Evolutionary conservation across 2,888 invertebrate genomes (phyloP).

Genomic region (Rotaria macrura): DNA sequence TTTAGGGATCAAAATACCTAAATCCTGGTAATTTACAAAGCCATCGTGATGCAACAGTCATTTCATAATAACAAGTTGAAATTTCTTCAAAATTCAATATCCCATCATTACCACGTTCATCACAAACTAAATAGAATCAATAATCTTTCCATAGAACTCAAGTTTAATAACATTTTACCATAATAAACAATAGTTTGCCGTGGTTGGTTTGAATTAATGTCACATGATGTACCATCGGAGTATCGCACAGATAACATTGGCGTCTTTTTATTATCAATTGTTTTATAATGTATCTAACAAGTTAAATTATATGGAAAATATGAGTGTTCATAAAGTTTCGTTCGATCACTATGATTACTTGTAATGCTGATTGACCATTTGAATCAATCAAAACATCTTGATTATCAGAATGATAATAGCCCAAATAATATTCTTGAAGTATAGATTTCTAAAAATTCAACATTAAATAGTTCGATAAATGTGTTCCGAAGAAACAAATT

Average conservation of each 20-base stretch:
- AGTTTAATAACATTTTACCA: not conserved
- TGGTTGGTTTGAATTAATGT: constrained; percentile 24
- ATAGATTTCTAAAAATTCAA: not conserved
- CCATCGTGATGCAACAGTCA: constrained; percentile 26
- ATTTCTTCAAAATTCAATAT: constrained; percentile 31
- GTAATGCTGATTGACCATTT: not conserved
- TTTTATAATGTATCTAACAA: constrained; percentile 24
- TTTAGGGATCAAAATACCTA: constrained; percentile 18
- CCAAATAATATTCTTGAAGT: constrained; percentile 27
- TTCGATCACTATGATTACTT: not conserved
- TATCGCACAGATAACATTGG: constrained; percentile 29
- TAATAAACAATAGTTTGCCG: constrained; percentile 27
- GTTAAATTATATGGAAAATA: too few species aligned
- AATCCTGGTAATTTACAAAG: constrained; percentile 27
- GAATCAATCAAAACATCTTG: not conserved
- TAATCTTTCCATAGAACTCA: not conserved
- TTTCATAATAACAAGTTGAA: constrained; percentile 30
- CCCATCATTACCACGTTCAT: constrained; percentile 29
- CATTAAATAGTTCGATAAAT: not conserved
- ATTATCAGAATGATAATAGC: constrained; percentile 27
- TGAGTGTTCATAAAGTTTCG: too few species aligned
- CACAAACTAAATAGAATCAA: constrained; percentile 22
- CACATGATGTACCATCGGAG: constrained; percentile 31
- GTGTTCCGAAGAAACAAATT: not conserved
- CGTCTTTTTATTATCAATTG: constrained; percentile 21